These are phyloP conservation scores for Ectemnius cavifrons DNA, from an alignment of 2,888 invertebrate species.

Conservation along the genomic window DNA sequence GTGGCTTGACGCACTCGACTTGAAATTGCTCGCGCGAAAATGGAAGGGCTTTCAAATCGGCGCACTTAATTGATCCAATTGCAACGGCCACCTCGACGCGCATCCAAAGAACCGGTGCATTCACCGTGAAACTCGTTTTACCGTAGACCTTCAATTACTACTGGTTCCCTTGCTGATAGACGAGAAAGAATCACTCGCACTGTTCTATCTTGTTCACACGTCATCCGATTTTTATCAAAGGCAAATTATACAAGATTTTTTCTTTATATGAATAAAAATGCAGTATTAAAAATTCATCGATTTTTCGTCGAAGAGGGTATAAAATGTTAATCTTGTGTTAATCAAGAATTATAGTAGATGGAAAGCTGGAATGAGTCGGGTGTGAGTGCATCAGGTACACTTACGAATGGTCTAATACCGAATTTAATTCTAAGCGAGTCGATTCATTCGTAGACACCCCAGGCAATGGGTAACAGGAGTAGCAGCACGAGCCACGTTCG, in stretches of 20 bases:
- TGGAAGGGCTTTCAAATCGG: slow-evolving; percentile 51
- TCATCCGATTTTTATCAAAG: neutral
- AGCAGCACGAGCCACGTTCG: slow-evolving; percentile 16
- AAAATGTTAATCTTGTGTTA: too few relatives aligned
- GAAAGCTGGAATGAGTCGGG: neutral
- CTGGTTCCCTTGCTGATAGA: neutral
- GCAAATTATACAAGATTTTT: neutral
- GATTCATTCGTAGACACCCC: neutral
- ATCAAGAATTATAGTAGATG: too few relatives aligned
- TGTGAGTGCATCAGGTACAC: neutral
- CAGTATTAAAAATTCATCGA: too few relatives aligned
- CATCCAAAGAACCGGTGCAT: slow-evolving; percentile 22
- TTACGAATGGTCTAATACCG: slow-evolving; percentile 8
- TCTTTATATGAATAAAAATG: neutral
- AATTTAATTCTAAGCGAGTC: slow-evolving; percentile 35
- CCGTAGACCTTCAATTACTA: slow-evolving; percentile 3
- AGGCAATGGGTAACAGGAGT: neutral
- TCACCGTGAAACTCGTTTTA: slow-evolving; percentile 7
- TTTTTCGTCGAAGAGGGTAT: too few relatives aligned
- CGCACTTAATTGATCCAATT: slow-evolving; percentile 57
- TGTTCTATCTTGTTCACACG: neutral
- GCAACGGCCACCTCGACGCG: slow-evolving; percentile 31
- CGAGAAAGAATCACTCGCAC: neutral
- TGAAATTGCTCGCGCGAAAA: slow-evolving; percentile 59
- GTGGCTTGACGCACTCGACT: slow-evolving; percentile 46